phyloP scores from a whole-genome alignment of 2,888 invertebrate genomes.

The Agonopterix alstromeriana region DNA sequence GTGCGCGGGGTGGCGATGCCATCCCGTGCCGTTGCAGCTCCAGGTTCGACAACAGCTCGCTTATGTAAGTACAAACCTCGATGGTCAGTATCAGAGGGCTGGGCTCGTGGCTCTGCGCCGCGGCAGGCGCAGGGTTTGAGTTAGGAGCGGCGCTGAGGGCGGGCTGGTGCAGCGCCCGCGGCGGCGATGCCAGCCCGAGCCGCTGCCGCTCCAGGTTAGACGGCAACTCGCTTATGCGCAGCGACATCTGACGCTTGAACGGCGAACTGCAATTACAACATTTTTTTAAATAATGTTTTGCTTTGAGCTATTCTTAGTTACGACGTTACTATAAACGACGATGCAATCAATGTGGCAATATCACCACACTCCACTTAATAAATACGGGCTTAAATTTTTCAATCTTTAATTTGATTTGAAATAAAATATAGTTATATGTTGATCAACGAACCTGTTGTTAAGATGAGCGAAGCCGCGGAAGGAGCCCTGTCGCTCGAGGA shows the following conservation, averaged over 20 bases:
- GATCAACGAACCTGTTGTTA: constrained; percentile 62
- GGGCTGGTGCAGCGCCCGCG: constrained; percentile 81
- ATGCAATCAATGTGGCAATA: too few relatives aligned
- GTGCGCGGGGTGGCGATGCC: constrained; percentile 85
- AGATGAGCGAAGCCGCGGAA: constrained; percentile 93
- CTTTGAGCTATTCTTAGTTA: too few relatives aligned
- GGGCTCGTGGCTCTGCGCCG: neutral
- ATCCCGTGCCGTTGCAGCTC: constrained; percentile 88
- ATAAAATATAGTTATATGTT: too few relatives aligned
- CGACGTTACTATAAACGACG: too few relatives aligned
- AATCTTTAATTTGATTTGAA: too few relatives aligned
- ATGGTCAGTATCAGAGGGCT: neutral
- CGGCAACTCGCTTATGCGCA: constrained; percentile 95
- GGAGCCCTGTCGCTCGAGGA: constrained; percentile 96
- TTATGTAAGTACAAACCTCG: too few relatives aligned
- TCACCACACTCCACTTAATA: too few relatives aligned
- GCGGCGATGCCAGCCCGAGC: constrained; percentile 87
- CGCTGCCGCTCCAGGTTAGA: constrained; percentile 92
- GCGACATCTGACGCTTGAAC: constrained; percentile 96
- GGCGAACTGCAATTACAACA: constrained; percentile 82
- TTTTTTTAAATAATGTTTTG: too few relatives aligned
- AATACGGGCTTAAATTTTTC: too few relatives aligned
- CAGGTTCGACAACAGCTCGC: constrained; percentile 80
- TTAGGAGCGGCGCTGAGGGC: constrained; percentile 75
- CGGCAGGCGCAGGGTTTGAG: constrained; percentile 6